phyloP scores from a whole-genome alignment of 2,888 invertebrate genomes.

The Lasioglossum morio region DNA sequence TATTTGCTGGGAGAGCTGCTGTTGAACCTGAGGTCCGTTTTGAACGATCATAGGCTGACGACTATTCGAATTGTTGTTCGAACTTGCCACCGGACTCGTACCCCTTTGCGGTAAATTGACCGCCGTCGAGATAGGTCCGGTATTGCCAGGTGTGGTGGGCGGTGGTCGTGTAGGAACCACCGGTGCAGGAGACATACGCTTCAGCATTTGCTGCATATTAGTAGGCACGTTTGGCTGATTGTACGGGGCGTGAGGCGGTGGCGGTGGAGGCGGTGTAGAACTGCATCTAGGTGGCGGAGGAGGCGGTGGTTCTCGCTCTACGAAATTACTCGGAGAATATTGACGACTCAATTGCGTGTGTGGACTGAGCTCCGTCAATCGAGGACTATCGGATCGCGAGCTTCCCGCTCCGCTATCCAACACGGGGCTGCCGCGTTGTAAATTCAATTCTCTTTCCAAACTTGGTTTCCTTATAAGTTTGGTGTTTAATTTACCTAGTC shows the following conservation, averaged over 20 bases:
- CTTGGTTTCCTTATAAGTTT: constrained; percentile 95
- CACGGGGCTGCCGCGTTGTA: constrained; percentile 93
- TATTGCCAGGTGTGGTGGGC: constrained; percentile 86
- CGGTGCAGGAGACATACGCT: constrained; percentile 91
- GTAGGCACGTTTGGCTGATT: constrained; percentile 87
- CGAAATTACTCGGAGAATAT: constrained; percentile 89
- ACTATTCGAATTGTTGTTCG: constrained; percentile 85
- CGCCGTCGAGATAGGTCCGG: constrained; percentile 78
- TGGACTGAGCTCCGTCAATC: constrained; percentile 87
- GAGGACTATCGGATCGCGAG: constrained; percentile 95
- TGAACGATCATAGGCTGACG: constrained; percentile 93
- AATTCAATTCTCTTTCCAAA: constrained; percentile 92
- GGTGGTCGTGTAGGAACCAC: constrained; percentile 89
- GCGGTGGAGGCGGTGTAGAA: constrained; percentile 89
- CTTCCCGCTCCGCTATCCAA: constrained; percentile 95
- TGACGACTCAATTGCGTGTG: constrained; percentile 90
- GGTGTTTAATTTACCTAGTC: constrained; percentile 86
- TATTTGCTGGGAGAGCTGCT: constrained; percentile 94
- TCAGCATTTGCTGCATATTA: constrained; percentile 90
- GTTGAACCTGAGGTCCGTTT: constrained; percentile 92
- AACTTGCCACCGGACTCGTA: constrained; percentile 89
- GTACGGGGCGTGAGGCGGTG: constrained; percentile 86
- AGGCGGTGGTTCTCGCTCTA: constrained; percentile 87
- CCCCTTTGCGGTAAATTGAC: constrained; percentile 87
- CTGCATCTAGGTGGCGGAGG: constrained; percentile 92